Conservation (phyloP, 1,140 invertebrate species). For the Zelostemma sp. region DNA sequence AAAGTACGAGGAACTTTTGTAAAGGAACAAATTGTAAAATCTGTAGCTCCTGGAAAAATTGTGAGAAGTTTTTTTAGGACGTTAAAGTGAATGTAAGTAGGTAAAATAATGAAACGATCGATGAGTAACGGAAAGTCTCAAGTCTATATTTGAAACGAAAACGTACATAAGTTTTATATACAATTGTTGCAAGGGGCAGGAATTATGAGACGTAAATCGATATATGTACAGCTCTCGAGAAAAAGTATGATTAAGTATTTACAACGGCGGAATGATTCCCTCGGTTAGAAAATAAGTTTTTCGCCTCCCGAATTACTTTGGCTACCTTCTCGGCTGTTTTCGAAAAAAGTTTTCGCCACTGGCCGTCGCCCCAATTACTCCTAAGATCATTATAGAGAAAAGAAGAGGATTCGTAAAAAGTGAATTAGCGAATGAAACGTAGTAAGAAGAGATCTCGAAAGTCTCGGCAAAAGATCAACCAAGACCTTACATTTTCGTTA, state of each 20-base stretch:
- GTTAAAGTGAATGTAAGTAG: not conserved
- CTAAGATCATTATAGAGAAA: not conserved
- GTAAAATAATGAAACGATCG: constrained; percentile 1
- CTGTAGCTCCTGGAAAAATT: not conserved
- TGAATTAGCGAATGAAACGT: not conserved
- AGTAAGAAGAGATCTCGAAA: not conserved
- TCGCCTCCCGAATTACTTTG: not conserved
- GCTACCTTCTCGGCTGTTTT: not conserved
- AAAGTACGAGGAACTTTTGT: too few species aligned
- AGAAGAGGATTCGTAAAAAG: not conserved
- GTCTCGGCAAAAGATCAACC: not conserved
- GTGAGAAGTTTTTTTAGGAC: not conserved
- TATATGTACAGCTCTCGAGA: constrained; percentile 46
- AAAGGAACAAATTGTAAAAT: too few species aligned
- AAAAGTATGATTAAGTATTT: constrained; percentile 42
- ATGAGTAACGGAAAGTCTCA: constrained; percentile 23
- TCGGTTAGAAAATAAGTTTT: constrained; percentile 6
- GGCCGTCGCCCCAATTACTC: not conserved
- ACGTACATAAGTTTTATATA: constrained; percentile 46
- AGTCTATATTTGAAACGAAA: constrained; percentile 46
- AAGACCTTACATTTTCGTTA: not conserved
- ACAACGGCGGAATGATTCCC: constrained; percentile 28
- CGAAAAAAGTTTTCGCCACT: not conserved
- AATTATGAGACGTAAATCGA: constrained; percentile 45
- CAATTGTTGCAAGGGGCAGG: constrained; percentile 38